These are phyloP conservation scores for Phallusia fumigata DNA, from an alignment of 23 tunicate species.

Conservation along the genomic window DNA sequence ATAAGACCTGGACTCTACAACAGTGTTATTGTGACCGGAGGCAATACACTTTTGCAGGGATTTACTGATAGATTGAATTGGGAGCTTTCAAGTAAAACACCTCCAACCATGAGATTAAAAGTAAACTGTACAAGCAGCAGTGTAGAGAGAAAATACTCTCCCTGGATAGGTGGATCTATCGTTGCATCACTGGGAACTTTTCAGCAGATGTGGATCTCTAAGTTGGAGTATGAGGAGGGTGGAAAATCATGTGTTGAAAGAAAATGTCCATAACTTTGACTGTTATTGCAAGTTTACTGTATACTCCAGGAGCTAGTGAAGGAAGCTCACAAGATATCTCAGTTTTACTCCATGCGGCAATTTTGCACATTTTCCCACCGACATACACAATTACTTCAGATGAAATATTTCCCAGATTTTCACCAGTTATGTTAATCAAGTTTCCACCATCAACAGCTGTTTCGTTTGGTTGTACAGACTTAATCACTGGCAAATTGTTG, in stretches of 20 bases:
- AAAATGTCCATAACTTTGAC: conserved; percentile 89
- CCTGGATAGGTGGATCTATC: conserved; percentile 98
- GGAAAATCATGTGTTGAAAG: conserved; percentile 81
- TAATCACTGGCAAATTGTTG: neutral
- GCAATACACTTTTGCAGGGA: conserved; percentile 86
- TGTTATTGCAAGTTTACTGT: no score
- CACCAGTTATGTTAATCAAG: conserved; percentile 7
- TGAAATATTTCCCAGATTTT: neutral
- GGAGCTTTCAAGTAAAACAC: conserved; percentile 76
- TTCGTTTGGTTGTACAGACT: neutral
- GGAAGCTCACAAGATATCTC: neutral
- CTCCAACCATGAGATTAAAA: conserved; percentile 88
- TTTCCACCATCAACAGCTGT: neutral
- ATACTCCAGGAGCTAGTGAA: conserved; percentile 1
- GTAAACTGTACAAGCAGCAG: conserved; percentile 52
- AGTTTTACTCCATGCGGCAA: neutral
- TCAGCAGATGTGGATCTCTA: conserved; percentile 98
- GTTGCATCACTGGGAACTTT: conserved; percentile 94
- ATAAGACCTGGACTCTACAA: conserved; percentile 76
- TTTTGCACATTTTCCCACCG: neutral
- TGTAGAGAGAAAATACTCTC: conserved; percentile 70
- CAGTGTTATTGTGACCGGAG: conserved; percentile 93
- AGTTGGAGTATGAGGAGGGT: conserved; percentile 92
- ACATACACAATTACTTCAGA: neutral
- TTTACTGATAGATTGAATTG: conserved; percentile 70